phyloP scores from a whole-genome alignment of 1,140 invertebrate species.

The Notospermus geniculatus region DNA sequence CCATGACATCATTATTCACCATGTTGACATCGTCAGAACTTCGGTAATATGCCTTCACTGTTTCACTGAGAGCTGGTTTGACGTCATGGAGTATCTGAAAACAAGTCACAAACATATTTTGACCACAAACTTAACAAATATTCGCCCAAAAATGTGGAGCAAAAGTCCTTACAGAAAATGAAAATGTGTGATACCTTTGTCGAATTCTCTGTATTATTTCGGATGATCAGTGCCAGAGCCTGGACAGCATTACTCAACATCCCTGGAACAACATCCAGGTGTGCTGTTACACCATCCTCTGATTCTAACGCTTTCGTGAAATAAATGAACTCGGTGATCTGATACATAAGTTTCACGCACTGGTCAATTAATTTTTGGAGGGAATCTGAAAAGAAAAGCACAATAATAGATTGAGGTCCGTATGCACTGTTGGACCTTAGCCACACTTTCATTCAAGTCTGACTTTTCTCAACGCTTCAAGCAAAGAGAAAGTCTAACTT shows the following conservation, averaged over 20 bases:
- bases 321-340: not conserved
- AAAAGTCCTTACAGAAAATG: not conserved
- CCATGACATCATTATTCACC: slow-evolving; percentile 11
- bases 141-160: slow-evolving; percentile 11
- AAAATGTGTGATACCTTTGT: not conserved
- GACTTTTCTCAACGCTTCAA: too few species aligned
- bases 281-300: not conserved
- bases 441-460: too few species aligned
- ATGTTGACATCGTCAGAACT: slow-evolving; percentile 11
- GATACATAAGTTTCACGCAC: not conserved
- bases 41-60: not conserved
- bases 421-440: too few species aligned
- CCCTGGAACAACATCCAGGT: not conserved
- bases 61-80: slow-evolving; percentile 6
- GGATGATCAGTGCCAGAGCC: not conserved
- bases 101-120: too few species aligned
- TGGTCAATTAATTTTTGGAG: not conserved
- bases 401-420: too few species aligned
- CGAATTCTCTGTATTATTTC: not conserved
- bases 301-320: not conserved
- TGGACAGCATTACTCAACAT: not conserved
- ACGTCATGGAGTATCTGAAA: not conserved
- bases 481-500: too few species aligned
- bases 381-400: too few species aligned
- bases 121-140: too few species aligned